These are phyloP conservation scores for Callipepla squamata DNA, from an alignment of 2,113 vertebrate genomes.

Conservation along the genomic window DNA sequence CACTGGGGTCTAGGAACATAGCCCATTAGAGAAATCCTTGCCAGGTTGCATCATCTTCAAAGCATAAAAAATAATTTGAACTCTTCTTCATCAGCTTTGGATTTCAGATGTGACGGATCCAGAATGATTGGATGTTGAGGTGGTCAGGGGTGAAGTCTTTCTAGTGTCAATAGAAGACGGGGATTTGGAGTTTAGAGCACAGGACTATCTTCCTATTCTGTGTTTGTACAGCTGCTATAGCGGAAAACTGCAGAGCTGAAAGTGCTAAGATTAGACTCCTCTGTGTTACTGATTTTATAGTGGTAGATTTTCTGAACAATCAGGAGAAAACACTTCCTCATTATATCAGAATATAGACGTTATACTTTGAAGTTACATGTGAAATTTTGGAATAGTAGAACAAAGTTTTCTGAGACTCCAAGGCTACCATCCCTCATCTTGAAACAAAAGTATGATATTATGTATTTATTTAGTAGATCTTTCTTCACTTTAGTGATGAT, in stretches of 20 bases:
- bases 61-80: neutral
- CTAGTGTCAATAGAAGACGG: neutral
- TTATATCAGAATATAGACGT: neutral
- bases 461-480: slow-evolving; percentile 38
- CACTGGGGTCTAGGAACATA: neutral
- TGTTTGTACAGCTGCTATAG: neutral
- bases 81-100: neutral
- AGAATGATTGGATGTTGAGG: neutral
- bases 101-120: neutral
- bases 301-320: neutral
- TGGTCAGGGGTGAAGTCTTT: neutral
- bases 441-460: neutral
- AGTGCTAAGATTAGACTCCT: neutral
- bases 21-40: neutral
- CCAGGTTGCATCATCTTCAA: neutral
- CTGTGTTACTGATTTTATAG: neutral
- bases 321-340: neutral
- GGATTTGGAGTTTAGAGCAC: neutral
- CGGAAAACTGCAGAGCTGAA: neutral
- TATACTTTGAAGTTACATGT: neutral
- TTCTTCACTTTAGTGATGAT: slow-evolving; percentile 27
- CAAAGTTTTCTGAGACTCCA: neutral
- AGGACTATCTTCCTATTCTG: neutral
- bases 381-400: neutral
- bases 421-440: slow-evolving; percentile 2